Evolutionary conservation across 2,797 vertebrate genomes (phyloP), one percentile per base, ranked within the genome.

Genomic region (Cetoscarus ocellatus): DNA sequence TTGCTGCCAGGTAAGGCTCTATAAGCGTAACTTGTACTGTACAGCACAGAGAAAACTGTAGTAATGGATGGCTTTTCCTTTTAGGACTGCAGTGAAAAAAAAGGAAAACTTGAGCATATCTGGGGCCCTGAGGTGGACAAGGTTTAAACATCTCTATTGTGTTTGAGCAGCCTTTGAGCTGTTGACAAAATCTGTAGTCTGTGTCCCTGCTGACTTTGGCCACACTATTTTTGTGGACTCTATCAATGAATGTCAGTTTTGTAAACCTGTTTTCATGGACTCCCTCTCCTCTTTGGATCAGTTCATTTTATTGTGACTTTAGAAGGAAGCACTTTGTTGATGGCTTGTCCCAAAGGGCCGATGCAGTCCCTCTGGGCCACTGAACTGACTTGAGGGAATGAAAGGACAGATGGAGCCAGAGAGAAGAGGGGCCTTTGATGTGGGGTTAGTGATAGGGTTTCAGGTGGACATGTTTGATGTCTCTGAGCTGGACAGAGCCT

Each of bases 281-380:
- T 66, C 65, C 1, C n/a, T 61, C 53, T 67, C 58, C 59, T 70
- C 51, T 68, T 62, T 47, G 47, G 65, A 48, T 61, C 61, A 40
- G 49, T 73, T 49, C 62, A 67, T 77, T 82, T 77, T 72, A 69
- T 68, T 61, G 59, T 79, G 67, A 48, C 70, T 80, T 74, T 77
- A 68, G 79, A 88, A 80, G 73, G 79, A 84, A 88, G 70, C 67
- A 54, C 72, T 83, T 67, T 74, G 73, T 80, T 86, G 70, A 80
- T 73, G 76, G 71, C 61, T 48, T 54, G n/a, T 79, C 50, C 60
- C 3, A 51, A 70, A 84, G 64, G 64, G 73, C 63, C 72, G 75
- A 73, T 70, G 61, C 47, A 17, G 70, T 79, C 79, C 59, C 65
- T 75, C 78, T 61, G 70, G 45, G 53, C 14, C 50, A 10, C 13